Base-by-base conservation (phyloP, 2,888 invertebrate species). In the Tenthredo scrophulariae region DNA sequence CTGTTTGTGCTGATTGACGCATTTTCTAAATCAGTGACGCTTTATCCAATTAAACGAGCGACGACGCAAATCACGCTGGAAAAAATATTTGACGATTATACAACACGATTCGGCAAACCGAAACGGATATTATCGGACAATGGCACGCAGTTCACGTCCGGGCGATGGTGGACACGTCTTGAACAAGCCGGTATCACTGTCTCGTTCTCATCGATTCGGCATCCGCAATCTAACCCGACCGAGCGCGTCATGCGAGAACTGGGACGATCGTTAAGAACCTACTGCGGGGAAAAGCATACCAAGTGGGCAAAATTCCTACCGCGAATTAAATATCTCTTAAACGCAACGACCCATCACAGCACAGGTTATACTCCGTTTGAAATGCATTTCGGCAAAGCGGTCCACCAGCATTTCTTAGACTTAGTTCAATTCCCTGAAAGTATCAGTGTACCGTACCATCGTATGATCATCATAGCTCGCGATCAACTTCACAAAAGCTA, bases 171-270 rank as follows among this genome's bases (percentile, higher is more conserved):
- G 37, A 15, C 33, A 6, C 15, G 5, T 15, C 22, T 86, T 15
- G 80, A 84, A n/a, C 15, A 40, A 4, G 43, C 62, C 3, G 43
- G 43, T 0, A 80, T 86, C n/a, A 58, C 58, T 7, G 67, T 86
- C 10, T 7, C 54, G 13, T 86, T 46, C 70, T 85, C 85, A 10
- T 86, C 87, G 0, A 86, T 88, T 10, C 70, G 88, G 15, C 87
- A 89, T 50, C 89, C 87, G 3, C 86, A 88, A 70, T 85, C 85
- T 0, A 88, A 89, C n/a, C 87, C 88, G 0, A 85, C 86, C 7
- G 88, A 89, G 74, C 54, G 88, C 26, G 86, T 87, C 0, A 88
- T 88, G 87, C 58, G 87, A 0, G 88, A 88, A 67, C 15, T 88
- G 5, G 88, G 87, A 0, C 43, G 86, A 1, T n/a, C 87, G 0